Evolutionary conservation across 2,113 vertebrate species (phyloP), one percentile per base, ranked within the genome.

Genomic region (Candoia aspera): DNA sequence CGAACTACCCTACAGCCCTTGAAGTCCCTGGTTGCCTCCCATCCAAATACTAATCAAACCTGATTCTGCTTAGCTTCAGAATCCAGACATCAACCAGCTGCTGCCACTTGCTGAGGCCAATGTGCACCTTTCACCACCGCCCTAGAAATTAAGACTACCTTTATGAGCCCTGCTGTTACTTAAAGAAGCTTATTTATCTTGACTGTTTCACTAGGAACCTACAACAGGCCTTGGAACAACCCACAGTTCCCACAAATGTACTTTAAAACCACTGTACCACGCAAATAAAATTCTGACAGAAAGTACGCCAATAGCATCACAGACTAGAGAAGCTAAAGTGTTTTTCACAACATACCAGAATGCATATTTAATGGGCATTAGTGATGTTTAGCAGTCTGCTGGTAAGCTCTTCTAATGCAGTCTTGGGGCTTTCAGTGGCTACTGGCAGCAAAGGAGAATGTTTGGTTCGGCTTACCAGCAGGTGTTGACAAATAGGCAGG

Each of bases 351-450:
- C 37, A 73, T 58, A 86, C 24, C 59, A 84, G 58, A 37, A 84
- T 85, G 73, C 92, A 85, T 93, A 88, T 91, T 93, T 91, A 68
- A 91, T 58, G 37, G 60, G 58, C 33, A 91, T 64, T 88, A n/a
- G 57, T 33, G 86, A 46, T 91, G 86, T 91, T 93, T 91, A 91
- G 90, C 58, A 93, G 86, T 85, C 92, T 54, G 24, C 15, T 29
- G 54, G 46, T 58, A 55, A 88, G 85, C 90, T 91, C 79, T n/a
- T 33, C 58, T 49, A 57, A 88, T 88, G 68, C 86, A 91, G 68
- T 79, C 57, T 24, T 54, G 49, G 46, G 68, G 24, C 46, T 59
- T 91, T 68, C 33, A 42, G 89, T 57, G 89, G 68, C 42, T 54
- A 62, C 68, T 17, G 17, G 86, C 73, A 93, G 33, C 90, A 85